Conservation (phyloP, 2,113 vertebrate genomes). For the Pterocles orientalis region DNA sequence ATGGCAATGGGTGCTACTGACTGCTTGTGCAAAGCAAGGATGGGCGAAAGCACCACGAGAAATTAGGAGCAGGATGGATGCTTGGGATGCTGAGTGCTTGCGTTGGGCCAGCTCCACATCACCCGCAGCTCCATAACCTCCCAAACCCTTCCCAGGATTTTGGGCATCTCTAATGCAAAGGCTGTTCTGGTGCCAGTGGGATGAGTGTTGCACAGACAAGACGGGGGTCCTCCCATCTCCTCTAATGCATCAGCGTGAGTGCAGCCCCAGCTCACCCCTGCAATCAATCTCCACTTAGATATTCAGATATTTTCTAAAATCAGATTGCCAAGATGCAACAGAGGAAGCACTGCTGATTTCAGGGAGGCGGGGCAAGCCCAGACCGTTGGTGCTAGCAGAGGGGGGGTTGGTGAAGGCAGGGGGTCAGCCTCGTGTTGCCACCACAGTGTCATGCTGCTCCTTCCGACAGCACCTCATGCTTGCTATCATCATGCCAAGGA, state of each 20-base stretch:
- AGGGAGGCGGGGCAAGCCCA: not conserved
- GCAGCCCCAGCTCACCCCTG: not conserved
- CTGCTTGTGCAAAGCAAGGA: not conserved
- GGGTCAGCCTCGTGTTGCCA: not conserved
- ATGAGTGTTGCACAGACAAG: not conserved
- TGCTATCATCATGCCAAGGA: accelerated
- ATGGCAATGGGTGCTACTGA: not conserved
- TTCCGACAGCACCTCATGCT: accelerated
- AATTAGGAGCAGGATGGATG: not conserved
- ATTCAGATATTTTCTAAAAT: not conserved
- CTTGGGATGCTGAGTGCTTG: not conserved
- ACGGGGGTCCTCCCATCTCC: not conserved
- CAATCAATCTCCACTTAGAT: not conserved
- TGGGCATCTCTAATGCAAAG: not conserved
- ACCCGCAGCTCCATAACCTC: not conserved
- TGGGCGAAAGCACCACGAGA: not conserved
- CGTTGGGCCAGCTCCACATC: not conserved
- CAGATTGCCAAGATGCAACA: not conserved
- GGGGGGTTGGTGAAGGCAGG: accelerated
- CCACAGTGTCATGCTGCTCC: not conserved
- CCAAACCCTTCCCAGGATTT: not conserved
- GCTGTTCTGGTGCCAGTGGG: not conserved
- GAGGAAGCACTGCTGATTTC: not conserved
- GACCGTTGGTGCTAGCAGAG: accelerated
- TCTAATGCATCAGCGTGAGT: not conserved